A percentile compares a stretch with the other conserved stretches of the same genome.
phyloP scores from a whole-genome alignment of 2,888 invertebrate genomes.

The Lamellibrachia columna region DNA sequence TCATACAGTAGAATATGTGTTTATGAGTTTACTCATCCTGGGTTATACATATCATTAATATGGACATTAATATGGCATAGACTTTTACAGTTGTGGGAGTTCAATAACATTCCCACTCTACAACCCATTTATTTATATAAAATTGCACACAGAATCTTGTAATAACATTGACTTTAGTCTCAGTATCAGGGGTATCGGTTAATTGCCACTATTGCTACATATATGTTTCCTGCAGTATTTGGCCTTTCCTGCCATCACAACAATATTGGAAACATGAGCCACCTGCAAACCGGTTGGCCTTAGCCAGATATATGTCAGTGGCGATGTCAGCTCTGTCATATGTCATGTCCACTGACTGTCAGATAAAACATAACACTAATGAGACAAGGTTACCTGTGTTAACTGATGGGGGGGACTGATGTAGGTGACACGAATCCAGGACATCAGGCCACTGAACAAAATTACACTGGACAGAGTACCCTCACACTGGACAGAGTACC shows the following conservation, averaged over 20 bases:
- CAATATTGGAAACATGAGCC: background rate
- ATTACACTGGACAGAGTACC: background rate
- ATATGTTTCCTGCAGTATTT: background rate
- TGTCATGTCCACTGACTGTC: background rate
- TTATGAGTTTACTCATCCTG: background rate
- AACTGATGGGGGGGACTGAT: background rate
- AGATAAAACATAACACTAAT: background rate
- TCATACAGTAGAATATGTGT: background rate
- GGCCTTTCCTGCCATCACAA: background rate
- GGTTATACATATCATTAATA: background rate
- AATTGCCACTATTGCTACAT: background rate
- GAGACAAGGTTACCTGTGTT: background rate
- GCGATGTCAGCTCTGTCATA: background rate
- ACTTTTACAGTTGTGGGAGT: background rate
- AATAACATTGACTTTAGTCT: background rate
- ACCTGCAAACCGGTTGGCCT: background rate
- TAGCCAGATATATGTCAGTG: background rate
- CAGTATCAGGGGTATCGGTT: background rate
- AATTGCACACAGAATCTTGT: background rate
- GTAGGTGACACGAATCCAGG: background rate
- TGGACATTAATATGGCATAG: background rate
- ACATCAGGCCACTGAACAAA: background rate
- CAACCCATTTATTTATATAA: background rate
- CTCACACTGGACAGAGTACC: too few species aligned
- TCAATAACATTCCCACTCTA: background rate